Evolutionary conservation across 2,888 invertebrate genomes (phyloP), one percentile per base, ranked within the genome.

Genomic region (Brachylomia viminalis): DNA sequence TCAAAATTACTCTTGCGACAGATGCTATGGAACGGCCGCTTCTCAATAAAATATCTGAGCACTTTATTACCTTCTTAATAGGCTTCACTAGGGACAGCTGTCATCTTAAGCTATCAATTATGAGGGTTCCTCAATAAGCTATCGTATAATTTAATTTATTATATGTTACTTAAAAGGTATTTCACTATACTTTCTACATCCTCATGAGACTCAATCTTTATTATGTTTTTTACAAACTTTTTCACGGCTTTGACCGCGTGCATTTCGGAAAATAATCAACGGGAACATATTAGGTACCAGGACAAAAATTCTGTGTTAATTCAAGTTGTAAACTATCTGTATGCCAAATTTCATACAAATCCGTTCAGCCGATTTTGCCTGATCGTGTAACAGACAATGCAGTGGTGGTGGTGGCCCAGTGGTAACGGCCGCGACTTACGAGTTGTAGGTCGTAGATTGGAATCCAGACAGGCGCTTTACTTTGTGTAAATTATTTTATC

Each of bases 41-140:
- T 52, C 8, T 47, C 47, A 73, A 61, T 54, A 47, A 66, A 66
- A 80, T 66, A 47, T 75, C 42, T 8, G 27, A 45, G 66, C 15
- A 47, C 61, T 42, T 80, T 79, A 81, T 81, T 47, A 69, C 5
- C 5, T 38, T 38, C 5, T 7, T 38, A 38, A 38, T 5, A 38
- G 38, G 2, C 38, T 5, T 38, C 38, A 38, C 38, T 5, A 38
- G 5, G 38, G 38, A 38, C 4, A 38, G 38, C 7, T 38, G 38
- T 38, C 5, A 38, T 38, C 38, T 38, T 38, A 38, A 38, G 38
- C 38, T 33, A 33, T 33, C 33, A 33, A 33, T 33, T 33, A 33
- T 33, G 33, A 33, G 33, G 33, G 33, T 33, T 33, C 33, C 5
- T 38, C 38, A 38, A 38, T 3, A 38, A 38, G 38, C 38, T 38